Evolutionary conservation across 2,797 vertebrate genomes (phyloP).

Genomic region (Melanotaenia boesemani): DNA sequence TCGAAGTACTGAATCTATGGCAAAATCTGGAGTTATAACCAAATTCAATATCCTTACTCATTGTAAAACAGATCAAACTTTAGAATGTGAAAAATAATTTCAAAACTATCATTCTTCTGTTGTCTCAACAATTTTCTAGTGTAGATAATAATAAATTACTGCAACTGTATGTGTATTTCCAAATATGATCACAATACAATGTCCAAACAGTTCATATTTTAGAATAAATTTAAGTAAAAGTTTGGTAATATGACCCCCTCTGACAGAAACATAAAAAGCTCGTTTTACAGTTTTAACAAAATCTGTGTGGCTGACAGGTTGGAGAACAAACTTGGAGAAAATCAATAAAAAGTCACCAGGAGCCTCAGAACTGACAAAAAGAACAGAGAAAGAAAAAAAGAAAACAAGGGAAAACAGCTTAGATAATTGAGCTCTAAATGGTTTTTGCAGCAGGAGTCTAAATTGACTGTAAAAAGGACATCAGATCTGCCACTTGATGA

Average conservation of each 20-base stretch:
- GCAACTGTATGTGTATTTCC: too few species aligned
- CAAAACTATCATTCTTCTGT: too few species aligned
- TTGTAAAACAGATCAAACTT: too few species aligned
- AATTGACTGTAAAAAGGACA: constrained; percentile 59
- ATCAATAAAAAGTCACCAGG: constrained; percentile 60
- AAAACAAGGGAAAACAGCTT: constrained; percentile 6
- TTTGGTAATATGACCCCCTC: constrained; percentile 16
- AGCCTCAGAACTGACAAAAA: constrained; percentile 28
- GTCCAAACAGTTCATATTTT: too few species aligned
- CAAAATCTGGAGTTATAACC: too few species aligned
- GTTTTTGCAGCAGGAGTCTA: constrained; percentile 52
- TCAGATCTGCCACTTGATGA: constrained; percentile 46
- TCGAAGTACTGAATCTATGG: too few species aligned
- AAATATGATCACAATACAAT: too few species aligned
- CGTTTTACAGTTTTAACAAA: constrained; percentile 25
- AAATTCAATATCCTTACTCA: too few species aligned
- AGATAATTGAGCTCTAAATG: constrained; percentile 70
- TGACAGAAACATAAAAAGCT: constrained; percentile 30
- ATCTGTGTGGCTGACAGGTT: constrained; percentile 6
- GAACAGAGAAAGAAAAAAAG: constrained; percentile 8
- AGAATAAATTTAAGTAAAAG: background rate
- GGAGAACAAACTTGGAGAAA: constrained; percentile 31
- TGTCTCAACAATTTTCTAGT: too few species aligned
- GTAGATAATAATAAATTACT: too few species aligned
- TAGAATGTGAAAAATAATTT: too few species aligned